These are phyloP conservation scores for Axea sp. DNA, from an alignment of 2,888 invertebrate species.

Conservation along the genomic window DNA sequence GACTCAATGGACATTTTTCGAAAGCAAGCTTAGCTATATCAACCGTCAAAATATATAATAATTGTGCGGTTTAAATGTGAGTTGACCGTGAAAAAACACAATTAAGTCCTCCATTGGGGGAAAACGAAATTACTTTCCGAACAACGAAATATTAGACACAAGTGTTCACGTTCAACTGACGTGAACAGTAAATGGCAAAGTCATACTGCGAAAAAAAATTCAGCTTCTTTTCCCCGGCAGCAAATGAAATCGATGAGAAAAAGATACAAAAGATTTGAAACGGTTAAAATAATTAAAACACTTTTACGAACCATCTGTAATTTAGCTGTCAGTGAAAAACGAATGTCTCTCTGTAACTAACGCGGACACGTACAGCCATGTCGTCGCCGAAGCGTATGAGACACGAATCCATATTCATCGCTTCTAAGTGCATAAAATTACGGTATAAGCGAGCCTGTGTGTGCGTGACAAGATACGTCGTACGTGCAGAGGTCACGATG, in stretches of 20 bases:
- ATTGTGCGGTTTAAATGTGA: too few relatives aligned
- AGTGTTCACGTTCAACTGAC: too few relatives aligned
- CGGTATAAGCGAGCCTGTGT: constrained; percentile 67
- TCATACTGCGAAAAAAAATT: too few relatives aligned
- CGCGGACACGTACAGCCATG: constrained; percentile 44
- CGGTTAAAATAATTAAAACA: not conserved
- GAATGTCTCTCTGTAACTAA: constrained; percentile 37
- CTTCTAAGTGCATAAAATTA: constrained; percentile 76
- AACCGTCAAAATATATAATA: too few relatives aligned
- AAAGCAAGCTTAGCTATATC: too few relatives aligned
- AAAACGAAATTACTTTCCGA: too few relatives aligned
- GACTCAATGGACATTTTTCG: too few relatives aligned
- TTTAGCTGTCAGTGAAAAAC: constrained; percentile 43
- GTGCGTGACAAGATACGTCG: constrained; percentile 56
- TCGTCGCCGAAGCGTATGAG: constrained; percentile 63
- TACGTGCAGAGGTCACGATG: constrained; percentile 39
- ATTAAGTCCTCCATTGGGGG: too few relatives aligned
- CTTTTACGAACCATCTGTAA: constrained; percentile 8
- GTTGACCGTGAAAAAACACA: too few relatives aligned
- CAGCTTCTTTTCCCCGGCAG: not conserved
- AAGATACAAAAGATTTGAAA: not conserved
- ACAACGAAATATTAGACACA: too few relatives aligned
- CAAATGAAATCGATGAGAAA: not conserved
- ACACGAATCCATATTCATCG: constrained; percentile 77
- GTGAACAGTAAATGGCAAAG: too few relatives aligned